phyloP scores from a whole-genome alignment of 1,140 invertebrate genomes.

The Drosophila biarmipes region DNA sequence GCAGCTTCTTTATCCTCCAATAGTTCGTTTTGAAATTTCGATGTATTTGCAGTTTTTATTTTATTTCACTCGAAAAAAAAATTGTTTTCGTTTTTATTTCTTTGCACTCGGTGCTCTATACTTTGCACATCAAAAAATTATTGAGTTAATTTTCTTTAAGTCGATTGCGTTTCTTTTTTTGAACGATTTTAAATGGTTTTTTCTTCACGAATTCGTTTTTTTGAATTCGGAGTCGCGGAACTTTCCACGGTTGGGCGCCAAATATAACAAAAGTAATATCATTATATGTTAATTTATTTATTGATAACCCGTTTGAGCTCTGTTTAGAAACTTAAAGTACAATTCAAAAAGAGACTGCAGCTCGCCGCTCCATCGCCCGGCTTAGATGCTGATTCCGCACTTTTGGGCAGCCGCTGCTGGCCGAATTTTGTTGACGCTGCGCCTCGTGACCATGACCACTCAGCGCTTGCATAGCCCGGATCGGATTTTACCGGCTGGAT shows the following conservation, averaged over 20 bases:
- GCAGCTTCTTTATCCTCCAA: slow-evolving; percentile 1
- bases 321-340: too few species aligned
- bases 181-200: too few species aligned
- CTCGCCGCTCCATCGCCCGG: background rate
- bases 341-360: background rate
- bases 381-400: background rate
- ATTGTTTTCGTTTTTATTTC: background rate
- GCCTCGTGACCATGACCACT: background rate
- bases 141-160: too few species aligned
- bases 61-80: background rate
- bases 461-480: background rate
- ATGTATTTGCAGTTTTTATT: slow-evolving; percentile 1
- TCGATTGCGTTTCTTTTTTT: too few species aligned
- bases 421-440: background rate
- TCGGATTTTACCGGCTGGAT: background rate
- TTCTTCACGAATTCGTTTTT: too few species aligned
- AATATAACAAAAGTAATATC: too few species aligned
- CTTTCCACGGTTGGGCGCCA: too few species aligned
- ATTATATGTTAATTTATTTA: too few species aligned
- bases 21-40: background rate
- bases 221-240: too few species aligned
- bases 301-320: too few species aligned
- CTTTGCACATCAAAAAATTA: background rate
- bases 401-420: slow-evolving; percentile 1
- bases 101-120: too few species aligned